Base-by-base conservation (phyloP, 2,888 invertebrate genomes). In the Hyposoter didymator region DNA sequence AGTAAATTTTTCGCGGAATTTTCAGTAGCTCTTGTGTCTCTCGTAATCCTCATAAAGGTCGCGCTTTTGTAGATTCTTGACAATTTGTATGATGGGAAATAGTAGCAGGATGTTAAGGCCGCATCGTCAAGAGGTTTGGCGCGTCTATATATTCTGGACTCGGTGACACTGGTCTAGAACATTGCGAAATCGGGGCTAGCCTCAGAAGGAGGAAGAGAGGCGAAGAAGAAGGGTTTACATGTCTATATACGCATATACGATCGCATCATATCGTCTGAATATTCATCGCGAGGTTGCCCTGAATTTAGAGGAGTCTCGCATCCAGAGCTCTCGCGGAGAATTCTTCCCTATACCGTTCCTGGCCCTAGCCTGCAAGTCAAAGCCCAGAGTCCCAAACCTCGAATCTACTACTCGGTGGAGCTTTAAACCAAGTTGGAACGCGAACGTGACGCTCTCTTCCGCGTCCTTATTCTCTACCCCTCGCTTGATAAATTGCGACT, bases 231-330 rank as follows among this genome's bases (percentile, higher is more conserved):
- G 28, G 43, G 7, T 64, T 64, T 35, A 22, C 39, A 78, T 17
- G n/a, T 76, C 43, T 55, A 67, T 55, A 66, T 19, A 5, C 47
- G 8, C 69, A 67, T 64, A 78, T 76, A 81, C 78, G 75, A 49
- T 78, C 82, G 70, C 76, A 74, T 59, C 75, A 83, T 84, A 83
- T 75, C 84, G 74, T 74, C 74, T 85, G 88, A 88, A 88, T 88
- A 87, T 88, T 88, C 88, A 88, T 87, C 75, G 84, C 64, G 64
- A 70, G 66, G 85, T 85, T 85, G 84, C 82, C 87, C 83, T 84
- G 83, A 84, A 85, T 87, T 79, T 75, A 86, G 67, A 86, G 32
- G 66, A 72, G 78, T 67, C 64, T 32, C 66, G 45, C 62, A 22
- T 59, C 35, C 69, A 43, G 43, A 69, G 17, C 66, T 70, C 69